Percentiles rank a stretch among this genome's conserved stretches.
Evolutionary conservation across 2,113 vertebrate species (phyloP).

Genomic region (Gobius niger): DNA sequence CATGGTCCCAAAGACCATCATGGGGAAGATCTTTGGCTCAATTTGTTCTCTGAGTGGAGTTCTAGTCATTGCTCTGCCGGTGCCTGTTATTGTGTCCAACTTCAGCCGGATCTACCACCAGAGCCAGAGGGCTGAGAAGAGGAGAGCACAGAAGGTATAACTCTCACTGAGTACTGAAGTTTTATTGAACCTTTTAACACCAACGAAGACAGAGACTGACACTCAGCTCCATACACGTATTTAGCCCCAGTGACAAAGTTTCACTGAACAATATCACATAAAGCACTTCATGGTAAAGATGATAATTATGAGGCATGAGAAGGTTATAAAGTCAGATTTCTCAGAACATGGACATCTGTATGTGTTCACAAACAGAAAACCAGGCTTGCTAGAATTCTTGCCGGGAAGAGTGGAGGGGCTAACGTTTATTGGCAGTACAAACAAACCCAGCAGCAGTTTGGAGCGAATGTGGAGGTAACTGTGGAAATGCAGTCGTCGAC

Average conservation of each 20-base stretch:
- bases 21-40: conserved; percentile 95
- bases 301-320: background rate
- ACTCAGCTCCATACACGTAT: background rate
- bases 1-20: conserved; percentile 98
- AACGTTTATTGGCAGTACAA: conserved; percentile 93
- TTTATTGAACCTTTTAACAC: background rate
- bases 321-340: conserved; percentile 6
- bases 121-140: conserved; percentile 94
- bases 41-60: conserved; percentile 95
- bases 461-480: conserved; percentile 83
- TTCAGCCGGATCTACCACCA: conserved; percentile 99
- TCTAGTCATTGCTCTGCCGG: conserved; percentile 94
- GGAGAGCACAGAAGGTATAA: conserved; percentile 90
- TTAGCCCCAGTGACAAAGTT: background rate
- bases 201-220: background rate
- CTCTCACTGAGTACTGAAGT: background rate
- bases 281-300: background rate
- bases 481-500: conserved; percentile 19
- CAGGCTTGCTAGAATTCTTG: conserved; percentile 86
- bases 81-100: conserved; percentile 97
- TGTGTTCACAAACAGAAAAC: conserved; percentile 85
- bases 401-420: conserved; percentile 85
- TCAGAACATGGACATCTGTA: conserved; percentile 42
- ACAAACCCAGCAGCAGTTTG: conserved; percentile 82
- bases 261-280: background rate